phyloP scores from a whole-genome alignment of 2,888 invertebrate species.

The Mythimna lalbum region DNA sequence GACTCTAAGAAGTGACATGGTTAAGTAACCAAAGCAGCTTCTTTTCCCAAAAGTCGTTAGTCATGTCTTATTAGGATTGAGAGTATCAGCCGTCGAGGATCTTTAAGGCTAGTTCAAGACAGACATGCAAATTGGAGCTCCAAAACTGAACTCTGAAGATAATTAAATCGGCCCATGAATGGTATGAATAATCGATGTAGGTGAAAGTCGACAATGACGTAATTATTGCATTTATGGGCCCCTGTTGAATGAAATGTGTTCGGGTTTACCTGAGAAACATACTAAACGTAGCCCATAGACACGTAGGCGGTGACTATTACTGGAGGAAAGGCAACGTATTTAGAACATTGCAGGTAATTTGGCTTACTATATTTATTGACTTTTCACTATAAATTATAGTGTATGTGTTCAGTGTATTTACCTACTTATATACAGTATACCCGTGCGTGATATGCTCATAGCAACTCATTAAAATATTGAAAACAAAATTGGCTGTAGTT shows the following conservation, averaged over 20 bases:
- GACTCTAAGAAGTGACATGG: not conserved
- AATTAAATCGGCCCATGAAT: not conserved
- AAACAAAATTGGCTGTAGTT: too few species aligned
- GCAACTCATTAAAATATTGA: too few species aligned
- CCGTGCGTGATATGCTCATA: too few species aligned
- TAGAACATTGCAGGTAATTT: too few species aligned
- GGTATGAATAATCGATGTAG: not conserved
- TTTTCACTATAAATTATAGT: too few species aligned
- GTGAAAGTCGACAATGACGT: conserved; percentile 10
- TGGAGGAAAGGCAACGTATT: too few species aligned
- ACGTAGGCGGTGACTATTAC: not conserved
- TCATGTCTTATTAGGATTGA: not conserved
- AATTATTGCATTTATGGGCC: conserved; percentile 13
- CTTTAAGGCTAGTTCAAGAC: not conserved
- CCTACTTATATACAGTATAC: too few species aligned
- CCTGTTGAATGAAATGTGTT: conserved; percentile 10
- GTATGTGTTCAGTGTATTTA: too few species aligned
- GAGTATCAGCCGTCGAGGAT: not conserved
- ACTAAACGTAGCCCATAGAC: not conserved
- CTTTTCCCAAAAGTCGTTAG: not conserved
- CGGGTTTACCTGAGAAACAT: conserved; percentile 15
- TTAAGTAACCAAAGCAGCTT: not conserved
- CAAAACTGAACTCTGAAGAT: not conserved
- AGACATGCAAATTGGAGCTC: not conserved
- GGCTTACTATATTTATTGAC: too few species aligned